Evolutionary conservation across 2,113 vertebrate genomes (phyloP), one percentile per base, ranked within the genome.

Genomic region (Megaleporinus macrocephalus): DNA sequence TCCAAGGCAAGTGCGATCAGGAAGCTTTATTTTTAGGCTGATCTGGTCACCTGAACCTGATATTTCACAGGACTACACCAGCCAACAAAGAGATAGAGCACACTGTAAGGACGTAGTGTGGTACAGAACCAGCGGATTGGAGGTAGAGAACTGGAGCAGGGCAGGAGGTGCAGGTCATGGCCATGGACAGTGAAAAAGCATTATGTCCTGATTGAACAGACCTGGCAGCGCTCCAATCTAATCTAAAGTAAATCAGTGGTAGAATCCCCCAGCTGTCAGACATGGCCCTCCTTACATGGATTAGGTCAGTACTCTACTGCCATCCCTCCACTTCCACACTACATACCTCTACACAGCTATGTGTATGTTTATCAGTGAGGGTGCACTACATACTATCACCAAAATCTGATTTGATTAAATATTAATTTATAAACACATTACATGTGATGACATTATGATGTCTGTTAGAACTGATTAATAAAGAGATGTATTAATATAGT

Each of bases 191-290:
- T 84, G 85, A 89, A 87, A 87, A 86, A 82, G 88, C 89, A 90
- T 90, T 89, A 88, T 86, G 87, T 73, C 89, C 86, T 92, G 90
- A 94, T 91, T 93, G 90, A 92, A 91, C 86, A 90, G 61, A 80
- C 88, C 91, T 90, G 92, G 93, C 92, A 83, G 72, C 84, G 82
- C 82, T 94, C 91, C 93, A 95, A 93, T 92, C 85, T 92, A 94
- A 95, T 94, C 92, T 92, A 91, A 94, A 93, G 85, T 89, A 93
- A 93, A 93, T 91, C 90, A 92, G 89, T 87, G 91, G 91, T 92
- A 93, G 91, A 94, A 91, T 92, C 89, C 57, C 93, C 93, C 89
- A 94, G 93, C 93, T 94, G 91, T 94, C 90, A 91, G 86, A 83
- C 89, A 88, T 90, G 83, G 87, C 87, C 88, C 85, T 88, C 84